A percentile compares a stretch with the other conserved stretches of the same genome.
Conservation (phyloP, 2,113 vertebrate genomes). For the Amphilophus citrinellus region DNA sequence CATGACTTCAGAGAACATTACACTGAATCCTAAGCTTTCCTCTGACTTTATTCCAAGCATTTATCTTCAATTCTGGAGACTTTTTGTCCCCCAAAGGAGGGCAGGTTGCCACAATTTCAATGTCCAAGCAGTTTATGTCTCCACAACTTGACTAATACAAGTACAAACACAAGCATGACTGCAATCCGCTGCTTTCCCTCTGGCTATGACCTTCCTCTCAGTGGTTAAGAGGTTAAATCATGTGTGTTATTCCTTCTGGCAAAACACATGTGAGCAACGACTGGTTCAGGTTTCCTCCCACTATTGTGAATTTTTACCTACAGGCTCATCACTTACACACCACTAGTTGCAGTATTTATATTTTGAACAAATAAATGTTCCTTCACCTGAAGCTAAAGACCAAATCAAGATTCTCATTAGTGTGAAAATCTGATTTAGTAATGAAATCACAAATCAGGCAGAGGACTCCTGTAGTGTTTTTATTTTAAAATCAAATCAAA, state of each 20-base stretch:
- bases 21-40: not conserved
- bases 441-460: too few relatives aligned
- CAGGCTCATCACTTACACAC: constrained; percentile 15
- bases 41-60: not conserved
- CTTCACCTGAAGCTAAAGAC: not conserved
- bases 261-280: constrained; percentile 49
- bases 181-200: not conserved
- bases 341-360: not conserved
- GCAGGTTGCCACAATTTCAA: not conserved
- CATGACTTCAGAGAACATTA: not conserved
- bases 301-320: constrained; percentile 13
- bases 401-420: not conserved
- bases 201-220: constrained; percentile 4
- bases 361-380: not conserved
- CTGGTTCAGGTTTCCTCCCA: not conserved
- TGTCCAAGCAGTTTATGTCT: not conserved
- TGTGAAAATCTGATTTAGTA: too few relatives aligned
- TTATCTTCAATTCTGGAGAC: not conserved
- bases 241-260: constrained; percentile 46
- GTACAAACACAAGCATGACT: not conserved
- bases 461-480: too few relatives aligned
- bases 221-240: constrained; percentile 45
- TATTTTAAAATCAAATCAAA: too few relatives aligned
- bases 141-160: not conserved
- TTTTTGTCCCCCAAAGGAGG: not conserved